Evolutionary conservation across 2,888 invertebrate genomes (phyloP).

Genomic region (Hypena proboscidalis): DNA sequence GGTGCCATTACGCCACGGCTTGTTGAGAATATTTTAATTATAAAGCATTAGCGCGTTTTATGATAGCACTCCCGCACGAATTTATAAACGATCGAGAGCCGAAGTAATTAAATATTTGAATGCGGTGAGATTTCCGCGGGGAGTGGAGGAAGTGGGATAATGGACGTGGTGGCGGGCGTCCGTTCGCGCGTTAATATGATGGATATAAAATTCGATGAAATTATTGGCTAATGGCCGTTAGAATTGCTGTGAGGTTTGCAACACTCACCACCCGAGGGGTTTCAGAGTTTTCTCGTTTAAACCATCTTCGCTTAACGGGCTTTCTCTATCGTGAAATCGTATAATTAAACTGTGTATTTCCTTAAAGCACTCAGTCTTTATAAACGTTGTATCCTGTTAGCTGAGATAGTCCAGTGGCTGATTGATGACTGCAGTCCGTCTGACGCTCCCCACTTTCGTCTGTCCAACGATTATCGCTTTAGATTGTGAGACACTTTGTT

Average conservation of each 20-base stretch:
- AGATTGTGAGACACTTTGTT: constrained; percentile 65
- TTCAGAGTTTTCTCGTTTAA: constrained; percentile 57
- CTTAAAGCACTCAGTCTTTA: constrained; percentile 26
- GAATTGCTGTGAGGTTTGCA: constrained; percentile 66
- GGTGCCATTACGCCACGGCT: constrained; percentile 86
- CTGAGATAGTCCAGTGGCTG: constrained; percentile 47
- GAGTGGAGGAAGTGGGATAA: constrained; percentile 71
- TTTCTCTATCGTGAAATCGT: constrained; percentile 14
- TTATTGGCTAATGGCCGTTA: constrained; percentile 80
- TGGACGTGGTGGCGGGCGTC: constrained; percentile 67
- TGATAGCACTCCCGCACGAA: constrained; percentile 82
- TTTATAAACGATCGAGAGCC: constrained; percentile 84
- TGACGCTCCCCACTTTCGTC: constrained; percentile 42
- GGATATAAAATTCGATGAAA: constrained; percentile 83
- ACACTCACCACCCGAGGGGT: no score
- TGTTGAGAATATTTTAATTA: constrained; percentile 87
- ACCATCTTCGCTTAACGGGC: constrained; percentile 37
- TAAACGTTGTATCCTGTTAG: constrained; percentile 47
- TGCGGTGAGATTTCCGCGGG: constrained; percentile 83
- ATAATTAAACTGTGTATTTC: constrained; percentile 34
- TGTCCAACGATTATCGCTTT: constrained; percentile 59
- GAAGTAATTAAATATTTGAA: constrained; percentile 85
- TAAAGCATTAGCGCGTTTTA: constrained; percentile 85
- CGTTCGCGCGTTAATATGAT: constrained; percentile 75
- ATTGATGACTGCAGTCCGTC: constrained; percentile 64